Conservation (phyloP, 30 jellyfish, hydroid and myxozoan species). For the Chrysaora quinquecirrha region DNA sequence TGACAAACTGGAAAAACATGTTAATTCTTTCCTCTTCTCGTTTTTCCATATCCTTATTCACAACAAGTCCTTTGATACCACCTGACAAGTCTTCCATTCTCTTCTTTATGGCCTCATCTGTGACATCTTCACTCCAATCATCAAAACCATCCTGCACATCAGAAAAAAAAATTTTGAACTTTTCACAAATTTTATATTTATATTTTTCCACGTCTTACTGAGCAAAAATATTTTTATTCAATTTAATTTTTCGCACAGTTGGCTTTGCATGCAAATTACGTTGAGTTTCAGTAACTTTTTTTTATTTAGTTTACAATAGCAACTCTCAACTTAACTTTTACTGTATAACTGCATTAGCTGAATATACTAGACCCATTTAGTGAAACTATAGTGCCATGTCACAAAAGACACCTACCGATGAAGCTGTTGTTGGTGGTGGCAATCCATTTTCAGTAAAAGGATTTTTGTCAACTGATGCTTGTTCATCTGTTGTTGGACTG, state of each 20-base stretch:
- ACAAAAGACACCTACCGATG: too few species aligned
- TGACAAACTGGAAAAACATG: slow-evolving; percentile 90
- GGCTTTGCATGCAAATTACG: too few species aligned
- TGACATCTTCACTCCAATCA: slow-evolving; percentile 96
- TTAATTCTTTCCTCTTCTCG: slow-evolving; percentile 89
- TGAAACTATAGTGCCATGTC: too few species aligned
- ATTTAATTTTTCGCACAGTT: too few species aligned
- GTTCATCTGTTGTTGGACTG: slow-evolving; percentile 76
- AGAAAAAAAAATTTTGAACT: background rate
- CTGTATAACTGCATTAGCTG: too few species aligned
- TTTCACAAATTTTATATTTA: background rate
- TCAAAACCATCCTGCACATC: slow-evolving; percentile 68
- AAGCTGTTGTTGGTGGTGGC: slow-evolving; percentile 47
- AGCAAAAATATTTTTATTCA: too few species aligned
- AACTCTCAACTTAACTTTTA: too few species aligned
- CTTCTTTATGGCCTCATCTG: slow-evolving; percentile 93
- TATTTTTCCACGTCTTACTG: too few species aligned
- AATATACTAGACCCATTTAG: too few species aligned
- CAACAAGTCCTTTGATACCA: slow-evolving; percentile 90
- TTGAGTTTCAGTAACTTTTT: too few species aligned
- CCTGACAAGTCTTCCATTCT: slow-evolving; percentile 92
- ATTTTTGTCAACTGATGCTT: slow-evolving; percentile 62
- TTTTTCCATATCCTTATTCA: slow-evolving; percentile 92
- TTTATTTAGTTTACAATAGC: too few species aligned
- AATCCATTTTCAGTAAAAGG: slow-evolving; percentile 42